Base-by-base conservation (phyloP, 2,888 invertebrate genomes). In the Meandrusa payeni region DNA sequence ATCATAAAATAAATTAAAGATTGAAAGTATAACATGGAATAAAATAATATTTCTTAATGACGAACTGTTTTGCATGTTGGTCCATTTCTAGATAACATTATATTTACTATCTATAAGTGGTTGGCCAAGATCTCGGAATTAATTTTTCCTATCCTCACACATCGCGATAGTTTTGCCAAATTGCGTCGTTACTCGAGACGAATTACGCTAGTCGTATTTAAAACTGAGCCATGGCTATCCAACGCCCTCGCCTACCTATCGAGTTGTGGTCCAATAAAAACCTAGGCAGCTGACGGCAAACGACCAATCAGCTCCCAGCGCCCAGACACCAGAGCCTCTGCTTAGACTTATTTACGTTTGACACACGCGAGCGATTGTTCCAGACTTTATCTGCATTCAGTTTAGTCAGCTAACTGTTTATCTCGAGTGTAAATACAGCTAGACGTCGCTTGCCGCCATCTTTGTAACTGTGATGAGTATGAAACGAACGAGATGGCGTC, bases 201-300 rank as follows among this genome's bases (percentile, higher is more conserved):
- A 2, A 17, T 32, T 11, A 20, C 19, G 20, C 10, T 11, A 32
- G 20, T 32, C 10, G 11, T 20, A 20, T 32, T 32, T 32, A 32
- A 32, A 32, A 11, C 5, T 23, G 4, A 1, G 24, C 13, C 24
- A 5, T 10, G n/a, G n/a, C n/a, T n/a, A n/a, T n/a, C n/a, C n/a
- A n/a, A 28, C 36, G 39, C 40, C 44, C 36, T 48, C 9, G 31
- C 24, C 26, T 32, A 13, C 33, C 31, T 33, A 29, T n/a, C 15
- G 29, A n/a, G 34, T 26, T 19, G 20, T 37, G 26, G 38, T 41
- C 68, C 68, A 68, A 66, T 68, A 59, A 57, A 51, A 59, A 26
- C 36, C 41, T 41, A 52, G 58, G 49, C 55, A 47, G 46, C 47
- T 48, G 41, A 39, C 47, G 46, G 41, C 36, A 42, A 15, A 33